Evolutionary conservation across 1,140 invertebrate genomes (phyloP).

Genomic region (Megalopta genalis): DNA sequence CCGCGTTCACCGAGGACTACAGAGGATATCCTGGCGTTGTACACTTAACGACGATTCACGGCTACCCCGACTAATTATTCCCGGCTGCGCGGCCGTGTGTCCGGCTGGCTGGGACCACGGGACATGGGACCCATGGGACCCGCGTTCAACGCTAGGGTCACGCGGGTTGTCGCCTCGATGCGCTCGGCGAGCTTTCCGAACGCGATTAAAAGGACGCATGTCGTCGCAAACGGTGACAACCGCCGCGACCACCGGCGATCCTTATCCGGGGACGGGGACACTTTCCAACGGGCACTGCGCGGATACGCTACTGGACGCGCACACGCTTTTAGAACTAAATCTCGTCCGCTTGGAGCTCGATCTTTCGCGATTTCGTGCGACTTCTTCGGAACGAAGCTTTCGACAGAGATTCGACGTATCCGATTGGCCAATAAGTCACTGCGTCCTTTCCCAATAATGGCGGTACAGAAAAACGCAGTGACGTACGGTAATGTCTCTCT

Average conservation of each 20-base stretch:
- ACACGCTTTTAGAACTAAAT: no score
- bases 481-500: no score
- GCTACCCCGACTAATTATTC: constrained; percentile 73
- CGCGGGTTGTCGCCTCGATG: constrained; percentile 69
- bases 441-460: no score
- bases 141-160: constrained; percentile 54
- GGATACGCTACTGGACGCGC: no score
- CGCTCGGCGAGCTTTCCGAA: constrained; percentile 71
- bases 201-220: constrained; percentile 69
- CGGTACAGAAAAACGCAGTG: no score
- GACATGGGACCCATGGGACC: constrained; percentile 19
- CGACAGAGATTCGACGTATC: no score
- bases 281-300: no score
- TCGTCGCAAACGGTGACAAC: constrained; percentile 59
- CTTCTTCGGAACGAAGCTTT: no score
- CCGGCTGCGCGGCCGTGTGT: constrained; percentile 11
- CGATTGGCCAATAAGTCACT: no score
- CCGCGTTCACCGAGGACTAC: constrained; percentile 40
- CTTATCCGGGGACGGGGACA: constrained; percentile 35
- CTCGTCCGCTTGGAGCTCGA: no score
- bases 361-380: no score
- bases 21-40: constrained; percentile 72
- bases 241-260: constrained; percentile 42
- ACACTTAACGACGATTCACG: constrained; percentile 68
- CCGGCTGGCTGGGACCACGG: constrained; percentile 1